These are phyloP conservation scores for Camelus dromedarius DNA, from an alignment of 2,113 vertebrate species.

Conservation along the genomic window DNA sequence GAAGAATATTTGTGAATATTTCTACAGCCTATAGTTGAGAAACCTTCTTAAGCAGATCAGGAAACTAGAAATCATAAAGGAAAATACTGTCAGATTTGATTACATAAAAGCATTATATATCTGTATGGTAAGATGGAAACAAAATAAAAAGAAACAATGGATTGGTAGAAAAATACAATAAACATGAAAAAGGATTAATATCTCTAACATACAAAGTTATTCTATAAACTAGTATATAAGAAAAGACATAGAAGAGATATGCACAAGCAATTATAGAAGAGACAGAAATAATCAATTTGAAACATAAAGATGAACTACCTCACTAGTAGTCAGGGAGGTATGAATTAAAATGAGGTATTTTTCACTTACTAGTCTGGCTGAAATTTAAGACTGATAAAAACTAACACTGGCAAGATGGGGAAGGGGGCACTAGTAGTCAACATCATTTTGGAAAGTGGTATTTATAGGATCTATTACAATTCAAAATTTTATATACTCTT, in stretches of 20 bases:
- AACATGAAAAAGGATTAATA: not conserved
- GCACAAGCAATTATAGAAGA: not conserved
- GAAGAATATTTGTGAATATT: not conserved
- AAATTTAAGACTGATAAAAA: not conserved
- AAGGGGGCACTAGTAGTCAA: not conserved
- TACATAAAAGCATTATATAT: constrained; percentile 1
- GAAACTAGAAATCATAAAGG: not conserved
- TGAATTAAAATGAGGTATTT: not conserved
- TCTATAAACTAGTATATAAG: not conserved
- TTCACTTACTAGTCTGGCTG: not conserved
- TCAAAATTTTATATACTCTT: not conserved
- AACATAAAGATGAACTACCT: not conserved
- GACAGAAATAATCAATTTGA: not conserved
- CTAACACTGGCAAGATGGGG: not conserved
- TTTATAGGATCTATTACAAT: not conserved
- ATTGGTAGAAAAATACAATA: not conserved
- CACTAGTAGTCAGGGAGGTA: not conserved
- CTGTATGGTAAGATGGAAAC: not conserved
- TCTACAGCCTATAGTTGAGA: not conserved
- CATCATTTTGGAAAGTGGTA: not conserved
- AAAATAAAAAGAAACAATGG: constrained; percentile 4
- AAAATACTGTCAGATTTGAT: not conserved
- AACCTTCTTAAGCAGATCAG: not conserved
- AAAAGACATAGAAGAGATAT: not conserved
- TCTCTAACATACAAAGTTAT: not conserved